Conservation (phyloP, 2,113 vertebrate species). For the Lophotis ruficrista region DNA sequence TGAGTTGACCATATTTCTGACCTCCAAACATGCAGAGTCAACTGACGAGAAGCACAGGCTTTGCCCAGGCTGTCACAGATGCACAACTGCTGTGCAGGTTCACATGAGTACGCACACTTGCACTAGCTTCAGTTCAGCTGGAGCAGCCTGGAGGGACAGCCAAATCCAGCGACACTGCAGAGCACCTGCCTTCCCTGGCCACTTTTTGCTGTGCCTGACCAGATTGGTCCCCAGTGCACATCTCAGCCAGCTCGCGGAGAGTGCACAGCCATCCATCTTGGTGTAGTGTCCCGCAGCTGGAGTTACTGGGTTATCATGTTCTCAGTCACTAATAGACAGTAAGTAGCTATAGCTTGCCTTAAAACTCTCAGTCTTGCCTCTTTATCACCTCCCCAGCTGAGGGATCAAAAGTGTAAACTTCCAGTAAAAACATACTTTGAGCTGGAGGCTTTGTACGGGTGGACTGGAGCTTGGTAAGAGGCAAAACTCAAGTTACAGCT, state of each 20-base stretch:
- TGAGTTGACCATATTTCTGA: background rate
- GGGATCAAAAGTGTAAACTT: background rate
- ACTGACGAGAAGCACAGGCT: background rate
- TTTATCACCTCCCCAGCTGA: fast-evolving
- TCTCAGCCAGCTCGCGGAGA: background rate
- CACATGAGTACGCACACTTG: too few relatives aligned
- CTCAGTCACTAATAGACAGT: background rate
- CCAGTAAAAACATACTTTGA: background rate
- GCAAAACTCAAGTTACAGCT: background rate
- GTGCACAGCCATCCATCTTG: background rate
- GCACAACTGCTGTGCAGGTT: background rate
- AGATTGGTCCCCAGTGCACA: too few relatives aligned
- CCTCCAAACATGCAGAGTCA: background rate
- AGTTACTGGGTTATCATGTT: background rate
- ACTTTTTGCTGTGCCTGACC: background rate
- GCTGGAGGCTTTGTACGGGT: background rate
- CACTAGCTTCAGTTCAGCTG: background rate
- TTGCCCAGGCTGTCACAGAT: background rate
- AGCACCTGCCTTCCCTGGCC: background rate
- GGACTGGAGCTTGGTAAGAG: background rate
- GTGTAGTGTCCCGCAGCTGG: background rate
- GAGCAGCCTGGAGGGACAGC: background rate
- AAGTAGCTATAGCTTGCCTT: background rate
- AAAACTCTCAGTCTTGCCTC: background rate
- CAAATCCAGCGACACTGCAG: background rate